phyloP scores from a whole-genome alignment of 2,888 invertebrate species.

The Sinodicranocentrus sp. region DNA sequence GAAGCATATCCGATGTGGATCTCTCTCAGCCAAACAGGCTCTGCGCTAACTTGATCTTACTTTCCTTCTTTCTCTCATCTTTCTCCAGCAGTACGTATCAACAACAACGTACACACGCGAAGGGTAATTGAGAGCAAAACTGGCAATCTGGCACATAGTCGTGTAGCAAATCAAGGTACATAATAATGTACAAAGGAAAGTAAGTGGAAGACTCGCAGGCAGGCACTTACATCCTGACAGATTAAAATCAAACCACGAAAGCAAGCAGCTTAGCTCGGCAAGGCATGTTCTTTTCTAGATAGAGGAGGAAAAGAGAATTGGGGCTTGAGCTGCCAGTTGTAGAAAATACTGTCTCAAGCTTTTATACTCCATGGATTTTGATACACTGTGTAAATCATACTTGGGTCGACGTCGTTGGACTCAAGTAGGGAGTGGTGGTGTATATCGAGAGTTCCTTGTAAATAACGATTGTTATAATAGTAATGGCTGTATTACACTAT shows the following conservation, averaged over 20 bases:
- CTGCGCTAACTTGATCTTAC: slow-evolving; percentile 32
- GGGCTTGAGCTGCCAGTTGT: not conserved
- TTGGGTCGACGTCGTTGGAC: slow-evolving; percentile 1
- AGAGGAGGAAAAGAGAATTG: no score
- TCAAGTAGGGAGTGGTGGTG: no score
- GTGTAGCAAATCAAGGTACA: slow-evolving; percentile 62
- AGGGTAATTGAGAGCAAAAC: slow-evolving; percentile 66
- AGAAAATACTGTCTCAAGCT: slow-evolving; percentile 2
- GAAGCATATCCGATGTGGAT: no score
- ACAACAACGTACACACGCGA: slow-evolving; percentile 30
- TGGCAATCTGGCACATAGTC: slow-evolving; percentile 42
- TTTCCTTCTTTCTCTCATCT: slow-evolving; percentile 20
- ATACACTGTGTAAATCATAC: slow-evolving; percentile 57
- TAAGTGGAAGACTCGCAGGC: slow-evolving; percentile 55
- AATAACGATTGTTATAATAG: slow-evolving; percentile 63
- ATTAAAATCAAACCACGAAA: slow-evolving; percentile 69
- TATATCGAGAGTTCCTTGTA: slow-evolving; percentile 28
- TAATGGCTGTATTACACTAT: slow-evolving; percentile 55
- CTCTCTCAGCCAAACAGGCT: no score
- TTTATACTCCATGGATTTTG: slow-evolving; percentile 33
- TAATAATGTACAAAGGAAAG: slow-evolving; percentile 60
- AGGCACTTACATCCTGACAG: slow-evolving; percentile 70
- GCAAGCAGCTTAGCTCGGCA: slow-evolving; percentile 56
- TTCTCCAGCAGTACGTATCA: slow-evolving; percentile 33
- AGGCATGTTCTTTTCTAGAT: no score